These are phyloP conservation scores for Eupithecia abbreviata DNA, from an alignment of 2,888 invertebrate species.

Conservation along the genomic window DNA sequence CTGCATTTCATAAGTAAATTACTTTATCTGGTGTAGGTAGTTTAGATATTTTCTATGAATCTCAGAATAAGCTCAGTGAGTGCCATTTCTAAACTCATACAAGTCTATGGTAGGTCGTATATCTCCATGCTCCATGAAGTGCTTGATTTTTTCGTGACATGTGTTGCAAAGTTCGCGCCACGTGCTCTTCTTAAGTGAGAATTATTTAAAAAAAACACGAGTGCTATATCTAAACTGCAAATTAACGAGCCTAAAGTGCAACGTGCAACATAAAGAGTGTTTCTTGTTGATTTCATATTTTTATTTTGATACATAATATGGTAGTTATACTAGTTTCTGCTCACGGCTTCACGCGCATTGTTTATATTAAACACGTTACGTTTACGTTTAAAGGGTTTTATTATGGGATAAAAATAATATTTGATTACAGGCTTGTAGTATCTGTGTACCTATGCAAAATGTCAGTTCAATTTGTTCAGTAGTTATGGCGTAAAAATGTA, in stretches of 20 bases:
- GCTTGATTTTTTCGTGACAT: constrained; percentile 29
- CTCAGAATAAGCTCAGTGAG: background rate
- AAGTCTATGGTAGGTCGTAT: background rate
- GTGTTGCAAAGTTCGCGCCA: constrained; percentile 38
- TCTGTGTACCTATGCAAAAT: too few species aligned
- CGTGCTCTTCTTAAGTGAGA: constrained; percentile 42
- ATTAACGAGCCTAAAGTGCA: constrained; percentile 27
- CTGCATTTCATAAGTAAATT: too few species aligned
- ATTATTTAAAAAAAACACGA: constrained; percentile 27
- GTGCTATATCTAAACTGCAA: constrained; percentile 47
- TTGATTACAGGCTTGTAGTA: too few species aligned
- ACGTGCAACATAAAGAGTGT: constrained; percentile 16
- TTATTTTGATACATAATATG: too few species aligned
- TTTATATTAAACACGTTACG: too few species aligned
- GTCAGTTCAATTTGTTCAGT: too few species aligned
- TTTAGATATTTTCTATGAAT: background rate
- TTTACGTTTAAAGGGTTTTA: too few species aligned
- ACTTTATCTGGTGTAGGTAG: too few species aligned
- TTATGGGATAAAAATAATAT: too few species aligned
- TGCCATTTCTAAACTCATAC: background rate
- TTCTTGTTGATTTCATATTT: background rate
- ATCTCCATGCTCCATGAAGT: constrained; percentile 11
- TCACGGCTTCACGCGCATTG: too few species aligned
- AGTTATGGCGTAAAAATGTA: too few species aligned
- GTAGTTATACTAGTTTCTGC: too few species aligned